Evolutionary conservation across 37 sponge, comb jelly and placozoan species (phyloP).

Genomic region (Haliclona indistincta): DNA sequence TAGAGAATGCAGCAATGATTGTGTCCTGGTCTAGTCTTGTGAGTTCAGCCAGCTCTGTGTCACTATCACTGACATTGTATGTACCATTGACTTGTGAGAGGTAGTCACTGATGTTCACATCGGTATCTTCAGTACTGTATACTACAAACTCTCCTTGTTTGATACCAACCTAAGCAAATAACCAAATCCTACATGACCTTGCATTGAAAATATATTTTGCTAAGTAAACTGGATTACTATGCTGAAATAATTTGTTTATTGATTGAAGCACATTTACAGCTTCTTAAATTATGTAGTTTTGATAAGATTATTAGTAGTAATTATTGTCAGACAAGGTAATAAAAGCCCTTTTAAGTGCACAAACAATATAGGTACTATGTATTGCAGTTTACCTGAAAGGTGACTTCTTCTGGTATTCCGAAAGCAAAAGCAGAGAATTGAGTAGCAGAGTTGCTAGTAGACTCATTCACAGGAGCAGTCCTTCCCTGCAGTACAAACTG

Average conservation of each 20-base stretch:
- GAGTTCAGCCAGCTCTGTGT: constrained; percentile 1
- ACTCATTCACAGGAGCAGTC: constrained; percentile 9
- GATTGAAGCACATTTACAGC: too few relatives aligned
- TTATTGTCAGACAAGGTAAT: not conserved
- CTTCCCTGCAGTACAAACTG: constrained; percentile 50
- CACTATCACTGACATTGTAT: not conserved
- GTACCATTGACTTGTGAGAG: constrained; percentile 18
- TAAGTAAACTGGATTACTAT: not conserved
- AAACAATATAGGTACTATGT: not conserved
- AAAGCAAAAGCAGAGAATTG: constrained; percentile 54
- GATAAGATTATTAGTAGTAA: constrained; percentile 4
- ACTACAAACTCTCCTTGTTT: constrained; percentile 4
- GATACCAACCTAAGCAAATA: too few relatives aligned
- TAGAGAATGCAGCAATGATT: constrained; percentile 14
- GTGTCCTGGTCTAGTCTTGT: not conserved
- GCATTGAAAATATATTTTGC: not conserved
- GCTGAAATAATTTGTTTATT: too few relatives aligned
- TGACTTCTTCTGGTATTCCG: too few relatives aligned
- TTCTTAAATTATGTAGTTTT: too few relatives aligned
- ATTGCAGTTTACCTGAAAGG: not conserved
- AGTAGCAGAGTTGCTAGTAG: constrained; percentile 35
- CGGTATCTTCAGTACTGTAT: too few relatives aligned
- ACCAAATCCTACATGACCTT: too few relatives aligned
- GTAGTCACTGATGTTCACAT: constrained; percentile 22
- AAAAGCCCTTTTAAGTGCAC: not conserved